Evolutionary conservation across 2,797 vertebrate species (phyloP), one percentile per base, ranked within the genome.

Genomic region (Furcifer pardalis): DNA sequence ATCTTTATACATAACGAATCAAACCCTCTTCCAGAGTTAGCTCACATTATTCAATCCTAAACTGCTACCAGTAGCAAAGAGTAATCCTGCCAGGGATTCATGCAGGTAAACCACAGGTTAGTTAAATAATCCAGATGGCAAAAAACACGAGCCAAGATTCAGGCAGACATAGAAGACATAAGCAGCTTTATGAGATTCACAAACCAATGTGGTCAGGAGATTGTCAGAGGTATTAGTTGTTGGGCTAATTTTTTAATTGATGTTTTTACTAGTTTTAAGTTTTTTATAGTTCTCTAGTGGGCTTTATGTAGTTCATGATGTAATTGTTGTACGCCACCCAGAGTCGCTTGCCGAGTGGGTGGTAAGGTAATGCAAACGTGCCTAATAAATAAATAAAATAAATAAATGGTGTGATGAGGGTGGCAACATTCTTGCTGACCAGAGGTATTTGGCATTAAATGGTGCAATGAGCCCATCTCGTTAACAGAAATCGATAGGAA

Each of bases 401-500:
- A n/a, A n/a, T n/a, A n/a, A n/a, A n/a, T 56, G 52, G 69, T 44
- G 15, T 1, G 9, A 30, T 9, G 40, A 3, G 2, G 71, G 35
- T 5, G 23, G 13, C 62, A 76, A 42, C 35, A 75, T n/a, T 65
- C 30, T 71, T 84, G 63, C 74, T 84, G 74, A 69, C 10, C 35
- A 4, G 44, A 76, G 40, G 23, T 12, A 6, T 13, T 25, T 2
- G 2, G 25, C 62, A 66, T 37, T 40, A 68, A n/a, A 42, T n/a
- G 27, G 30, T 32, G 37, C 49, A 46, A 77, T 35, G 35, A 27
- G 49, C 49, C 49, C 49, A 44, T 44, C 49, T 71, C 23, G 32
- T 77, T 84, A 77, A 60, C 30, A 42, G 27, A 71, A 77, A 84
- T 77, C 75, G 71, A 69, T 84, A 25, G 21, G 65, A 77, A 69